Evolutionary conservation across 2,113 vertebrate species (phyloP).

Genomic region (Poeciliopsis retropinna): DNA sequence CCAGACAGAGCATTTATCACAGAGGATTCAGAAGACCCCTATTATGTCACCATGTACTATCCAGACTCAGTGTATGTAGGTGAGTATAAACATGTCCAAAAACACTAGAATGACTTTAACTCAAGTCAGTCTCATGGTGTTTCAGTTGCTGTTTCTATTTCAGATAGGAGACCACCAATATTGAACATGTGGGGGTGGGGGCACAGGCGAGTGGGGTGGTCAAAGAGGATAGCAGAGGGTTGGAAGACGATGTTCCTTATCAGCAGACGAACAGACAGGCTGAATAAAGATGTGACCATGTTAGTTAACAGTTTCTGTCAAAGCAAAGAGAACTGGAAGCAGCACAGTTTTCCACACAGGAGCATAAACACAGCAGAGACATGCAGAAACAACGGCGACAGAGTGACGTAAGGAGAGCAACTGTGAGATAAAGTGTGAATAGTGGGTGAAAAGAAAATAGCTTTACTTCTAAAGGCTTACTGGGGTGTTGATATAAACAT

Average conservation of each 20-base stretch:
- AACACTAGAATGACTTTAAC: slow-evolving; percentile 7
- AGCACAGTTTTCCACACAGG: slow-evolving; percentile 5
- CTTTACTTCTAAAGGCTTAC: neutral
- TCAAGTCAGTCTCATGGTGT: neutral
- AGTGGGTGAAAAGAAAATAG: neutral
- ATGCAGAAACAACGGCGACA: slow-evolving; percentile 35
- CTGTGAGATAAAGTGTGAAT: slow-evolving; percentile 66
- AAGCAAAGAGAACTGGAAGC: slow-evolving; percentile 18
- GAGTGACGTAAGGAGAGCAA: slow-evolving; percentile 14
- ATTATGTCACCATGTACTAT: slow-evolving; percentile 68
- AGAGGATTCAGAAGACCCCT: slow-evolving; percentile 62
- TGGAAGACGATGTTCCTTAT: slow-evolving; percentile 61
- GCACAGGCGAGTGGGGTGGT: slow-evolving; percentile 15
- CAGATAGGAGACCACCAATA: slow-evolving; percentile 20
- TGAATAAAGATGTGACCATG: slow-evolving; percentile 47
- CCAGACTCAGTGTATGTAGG: slow-evolving; percentile 68
- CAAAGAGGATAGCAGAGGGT: slow-evolving; percentile 38
- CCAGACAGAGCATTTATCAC: slow-evolving; percentile 43
- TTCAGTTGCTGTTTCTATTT: slow-evolving; percentile 11
- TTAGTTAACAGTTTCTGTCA: slow-evolving; percentile 35
- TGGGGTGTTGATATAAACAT: neutral
- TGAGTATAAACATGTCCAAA: slow-evolving; percentile 62
- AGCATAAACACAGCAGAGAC: slow-evolving; percentile 30
- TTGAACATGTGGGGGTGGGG: slow-evolving; percentile 9
- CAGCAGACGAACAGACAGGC: slow-evolving; percentile 67